These are phyloP conservation scores for Ostrea denselamellosa DNA, from an alignment of 1,140 invertebrate species.

Conservation along the genomic window DNA sequence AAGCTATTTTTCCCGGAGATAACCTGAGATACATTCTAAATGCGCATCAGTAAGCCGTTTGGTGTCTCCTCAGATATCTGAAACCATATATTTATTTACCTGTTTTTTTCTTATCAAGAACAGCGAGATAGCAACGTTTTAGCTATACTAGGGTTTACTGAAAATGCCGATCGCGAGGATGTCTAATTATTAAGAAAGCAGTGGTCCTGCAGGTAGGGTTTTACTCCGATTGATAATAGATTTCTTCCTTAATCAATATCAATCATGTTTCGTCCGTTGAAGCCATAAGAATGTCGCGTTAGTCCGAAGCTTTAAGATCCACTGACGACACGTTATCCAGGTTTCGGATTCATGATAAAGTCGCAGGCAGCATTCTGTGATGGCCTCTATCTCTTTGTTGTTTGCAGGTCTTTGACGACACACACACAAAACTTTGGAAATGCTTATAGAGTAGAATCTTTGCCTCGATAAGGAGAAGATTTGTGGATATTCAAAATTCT, in stretches of 20 bases:
- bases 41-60: background rate
- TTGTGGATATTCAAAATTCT: background rate
- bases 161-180: background rate
- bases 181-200: background rate
- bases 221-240: slow-evolving; percentile 29
- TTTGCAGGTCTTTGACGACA: background rate
- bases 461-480: background rate
- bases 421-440: background rate
- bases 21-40: slow-evolving; percentile 5
- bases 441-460: background rate
- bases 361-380: background rate
- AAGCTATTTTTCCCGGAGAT: slow-evolving; percentile 12
- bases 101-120: slow-evolving; percentile 1
- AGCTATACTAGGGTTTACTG: background rate
- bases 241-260: slow-evolving; percentile 27
- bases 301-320: background rate
- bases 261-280: slow-evolving; percentile 6
- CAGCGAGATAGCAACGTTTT: background rate
- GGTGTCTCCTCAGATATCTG: background rate
- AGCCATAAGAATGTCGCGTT: slow-evolving; percentile 4
- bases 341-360: background rate
- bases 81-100: slow-evolving; percentile 6
- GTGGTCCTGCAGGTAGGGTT: slow-evolving; percentile 2
- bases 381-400: background rate
- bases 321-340: background rate